phyloP scores from a whole-genome alignment of 2,113 vertebrate species.

The Megaceryle torquata region DNA sequence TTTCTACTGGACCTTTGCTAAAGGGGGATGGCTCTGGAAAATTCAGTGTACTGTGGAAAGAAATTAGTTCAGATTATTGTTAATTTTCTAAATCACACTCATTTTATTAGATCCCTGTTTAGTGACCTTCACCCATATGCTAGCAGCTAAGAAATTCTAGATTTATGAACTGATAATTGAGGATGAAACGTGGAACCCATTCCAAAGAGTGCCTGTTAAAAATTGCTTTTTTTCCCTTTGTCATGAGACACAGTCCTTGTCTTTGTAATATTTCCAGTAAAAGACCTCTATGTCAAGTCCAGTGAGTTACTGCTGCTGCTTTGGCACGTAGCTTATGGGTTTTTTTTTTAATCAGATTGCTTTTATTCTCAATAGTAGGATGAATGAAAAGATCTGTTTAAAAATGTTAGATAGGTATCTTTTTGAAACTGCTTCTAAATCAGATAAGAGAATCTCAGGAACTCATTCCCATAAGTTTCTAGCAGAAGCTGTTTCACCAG shows the following conservation, averaged over 20 bases:
- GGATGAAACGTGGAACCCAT: not conserved
- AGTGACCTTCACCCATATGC: not conserved
- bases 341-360: constrained; percentile 38
- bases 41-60: not conserved
- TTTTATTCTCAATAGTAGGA: constrained; percentile 31
- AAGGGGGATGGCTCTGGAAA: not conserved
- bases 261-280: constrained; percentile 2
- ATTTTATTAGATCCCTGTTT: not conserved
- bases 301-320: not conserved
- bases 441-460: not conserved
- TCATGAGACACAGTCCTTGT: not conserved
- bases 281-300: not conserved
- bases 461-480: not conserved
- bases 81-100: not conserved
- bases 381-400: constrained; percentile 35
- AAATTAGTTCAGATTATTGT: not conserved
- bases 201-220: constrained; percentile 8
- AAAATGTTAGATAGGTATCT: not conserved
- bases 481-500: not conserved
- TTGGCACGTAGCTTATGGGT: not conserved
- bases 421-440: not conserved
- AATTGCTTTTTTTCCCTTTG: not conserved
- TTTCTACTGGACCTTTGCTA: not conserved
- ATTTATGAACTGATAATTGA: constrained; percentile 30
- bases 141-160: not conserved